Evolutionary conservation across 2,888 invertebrate genomes (phyloP), one percentile per base, ranked within the genome.

Genomic region (Cyaniris semiargus): DNA sequence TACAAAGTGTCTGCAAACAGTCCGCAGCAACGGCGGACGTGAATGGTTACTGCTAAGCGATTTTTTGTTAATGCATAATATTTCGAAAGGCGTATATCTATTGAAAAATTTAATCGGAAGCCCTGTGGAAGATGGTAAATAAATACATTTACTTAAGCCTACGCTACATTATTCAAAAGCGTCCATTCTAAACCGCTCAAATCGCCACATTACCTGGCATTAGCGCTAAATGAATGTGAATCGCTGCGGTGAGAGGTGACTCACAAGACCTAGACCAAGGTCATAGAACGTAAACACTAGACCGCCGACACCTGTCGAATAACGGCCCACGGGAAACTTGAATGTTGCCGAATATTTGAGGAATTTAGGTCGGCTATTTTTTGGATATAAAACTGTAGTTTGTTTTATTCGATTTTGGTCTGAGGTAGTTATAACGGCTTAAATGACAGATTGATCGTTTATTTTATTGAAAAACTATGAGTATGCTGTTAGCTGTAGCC

Each of bases 211-310:
- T 66, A 5, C 15, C 3, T 13, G 10, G n/a, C n/a, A n/a, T 56
- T 58, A n/a, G 13, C 60, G 23, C 13, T 13, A 60, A 60, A 60
- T 23, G 15, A 31, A 66, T 31, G 27, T 15, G 21, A 66, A 60
- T 60, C 21, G 21, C 60, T 60, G 23, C 60, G 60, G 66, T 66
- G 66, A 66, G 66, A 74, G 76, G 71, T 78, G 74, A 74, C 74
- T 34, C 34, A 74, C 78, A 31, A 53, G 79, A 76, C 79, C 77
- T 79, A 79, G 76, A 74, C 21, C 74, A 76, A 79, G 79, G 79
- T 79, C 76, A n/a, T 44, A 66, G 60, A 77, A 74, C 74, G 38
- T 74, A 77, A 77, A 77, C 76, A 76, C 75, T 60, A 60, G 44
- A 13, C 60, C 31, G 66, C 70, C 56, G 56, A 77, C 75, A 48